Percentiles rank a stretch among this genome's conserved stretches.
phyloP scores from a whole-genome alignment of 2,888 invertebrate genomes.

The Osmoderma eremita region DNA sequence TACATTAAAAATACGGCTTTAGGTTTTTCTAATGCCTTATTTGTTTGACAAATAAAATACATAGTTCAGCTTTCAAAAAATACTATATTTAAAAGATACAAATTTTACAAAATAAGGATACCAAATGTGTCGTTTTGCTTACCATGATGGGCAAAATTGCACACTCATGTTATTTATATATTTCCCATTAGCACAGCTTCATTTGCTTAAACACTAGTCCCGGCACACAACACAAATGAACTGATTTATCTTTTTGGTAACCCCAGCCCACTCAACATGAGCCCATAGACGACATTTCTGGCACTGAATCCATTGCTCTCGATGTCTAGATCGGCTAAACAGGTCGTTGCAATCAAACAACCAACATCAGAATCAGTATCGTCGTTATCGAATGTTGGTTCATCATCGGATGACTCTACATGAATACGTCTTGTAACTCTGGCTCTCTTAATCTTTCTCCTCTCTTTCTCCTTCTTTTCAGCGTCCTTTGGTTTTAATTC shows the following conservation, averaged over 20 bases:
- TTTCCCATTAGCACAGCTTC: constrained; percentile 13
- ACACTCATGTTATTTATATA: constrained; percentile 18
- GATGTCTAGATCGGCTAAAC: constrained; percentile 25
- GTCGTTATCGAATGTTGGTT: constrained; percentile 24
- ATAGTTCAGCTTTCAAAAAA: too few species aligned
- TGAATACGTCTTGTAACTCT: constrained; percentile 23
- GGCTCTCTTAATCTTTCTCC: constrained; percentile 14
- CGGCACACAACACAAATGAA: neutral
- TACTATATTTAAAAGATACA: too few species aligned
- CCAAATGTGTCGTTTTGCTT: neutral
- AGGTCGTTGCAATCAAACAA: constrained; percentile 21
- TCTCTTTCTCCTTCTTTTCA: constrained; percentile 26
- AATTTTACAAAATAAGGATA: neutral
- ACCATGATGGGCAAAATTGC: constrained; percentile 2
- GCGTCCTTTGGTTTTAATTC: constrained; percentile 18
- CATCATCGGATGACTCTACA: constrained; percentile 18
- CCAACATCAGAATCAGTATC: constrained; percentile 24
- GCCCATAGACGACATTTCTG: constrained; percentile 21
- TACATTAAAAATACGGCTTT: too few species aligned
- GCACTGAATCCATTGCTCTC: constrained; percentile 27
- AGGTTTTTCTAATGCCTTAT: too few species aligned
- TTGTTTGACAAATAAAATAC: too few species aligned
- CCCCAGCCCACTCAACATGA: constrained; percentile 19
- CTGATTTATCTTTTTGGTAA: constrained; percentile 4
- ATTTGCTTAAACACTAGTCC: neutral